Conservation (phyloP, 1,140 invertebrate genomes). For the Papilio glaucus region DNA sequence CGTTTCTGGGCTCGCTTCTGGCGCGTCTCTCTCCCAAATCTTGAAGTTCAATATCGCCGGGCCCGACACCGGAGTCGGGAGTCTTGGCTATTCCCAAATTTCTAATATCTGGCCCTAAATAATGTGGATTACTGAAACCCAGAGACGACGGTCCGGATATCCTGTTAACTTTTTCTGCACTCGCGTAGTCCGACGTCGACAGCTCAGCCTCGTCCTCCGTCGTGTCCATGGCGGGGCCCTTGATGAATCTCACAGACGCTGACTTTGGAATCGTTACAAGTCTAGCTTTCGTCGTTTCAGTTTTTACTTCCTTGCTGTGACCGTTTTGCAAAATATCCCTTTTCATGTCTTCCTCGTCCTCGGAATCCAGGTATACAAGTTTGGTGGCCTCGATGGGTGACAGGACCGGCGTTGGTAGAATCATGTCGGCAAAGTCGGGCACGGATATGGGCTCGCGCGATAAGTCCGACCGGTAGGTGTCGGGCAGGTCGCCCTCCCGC, state of each 20-base stretch:
- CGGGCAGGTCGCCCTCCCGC: slow-evolving; percentile 55
- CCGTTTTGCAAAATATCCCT: slow-evolving; percentile 49
- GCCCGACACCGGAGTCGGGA: slow-evolving; percentile 64
- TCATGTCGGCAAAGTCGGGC: slow-evolving; percentile 88
- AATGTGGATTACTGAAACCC: slow-evolving; percentile 90
- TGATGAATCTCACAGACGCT: slow-evolving; percentile 85
- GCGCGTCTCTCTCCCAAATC: slow-evolving; percentile 52
- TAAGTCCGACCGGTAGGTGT: slow-evolving; percentile 53
- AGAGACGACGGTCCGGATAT: slow-evolving; percentile 83
- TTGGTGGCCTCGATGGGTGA: slow-evolving; percentile 88
- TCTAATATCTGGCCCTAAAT: slow-evolving; percentile 86
- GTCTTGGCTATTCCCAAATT: slow-evolving; percentile 59
- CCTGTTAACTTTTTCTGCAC: slow-evolving; percentile 87
- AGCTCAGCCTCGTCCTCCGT: slow-evolving; percentile 85
- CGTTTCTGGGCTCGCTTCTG: slow-evolving; percentile 37
- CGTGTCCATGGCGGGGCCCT: slow-evolving; percentile 58
- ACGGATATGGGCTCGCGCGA: slow-evolving; percentile 90
- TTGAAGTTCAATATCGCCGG: slow-evolving; percentile 65
- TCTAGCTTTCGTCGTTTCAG: slow-evolving; percentile 29
- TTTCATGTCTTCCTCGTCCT: slow-evolving; percentile 86
- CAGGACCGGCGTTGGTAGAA: slow-evolving; percentile 86
- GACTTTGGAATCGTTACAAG: slow-evolving; percentile 86
- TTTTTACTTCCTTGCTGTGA: slow-evolving; percentile 40
- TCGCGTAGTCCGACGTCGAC: slow-evolving; percentile 90
- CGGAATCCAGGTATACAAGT: slow-evolving; percentile 88